Evolutionary conservation across 1,140 invertebrate genomes (phyloP), one percentile per base, ranked within the genome.

Genomic region (Callitettix versicolor): DNA sequence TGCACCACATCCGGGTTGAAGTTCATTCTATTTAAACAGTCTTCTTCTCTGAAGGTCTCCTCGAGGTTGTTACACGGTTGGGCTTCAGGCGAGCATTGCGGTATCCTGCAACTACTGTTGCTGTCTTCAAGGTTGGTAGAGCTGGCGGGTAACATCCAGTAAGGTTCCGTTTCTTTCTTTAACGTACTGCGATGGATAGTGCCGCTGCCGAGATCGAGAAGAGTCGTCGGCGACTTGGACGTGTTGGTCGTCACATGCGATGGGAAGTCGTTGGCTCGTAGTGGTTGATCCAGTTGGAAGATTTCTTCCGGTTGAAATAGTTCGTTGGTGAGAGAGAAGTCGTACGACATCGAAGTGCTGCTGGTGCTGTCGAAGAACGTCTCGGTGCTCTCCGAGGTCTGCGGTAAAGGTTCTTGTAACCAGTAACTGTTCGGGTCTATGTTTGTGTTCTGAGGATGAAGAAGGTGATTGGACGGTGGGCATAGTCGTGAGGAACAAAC

Each of bases 221-320:
- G 71, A 0, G 81, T 84, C 0, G 82, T 77, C 0, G 83, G 82
- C 0, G 83, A 85, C 34, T 75, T 63, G 20, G 48, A 55, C 1
- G 26, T 4, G 76, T 61, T 0, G 17, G 77, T 36, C 20, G 42
- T 12, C 3, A 30, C 9, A 3, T 52, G 48, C 11, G 33, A 14
- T 14, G 20, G 18, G 2, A 47, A 22, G 17, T 57, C 54, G 11
- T 42, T 47, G 0, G 78, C 69, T 59, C 80, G 72, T n/a, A 85
- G 71, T 0, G 83, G 82, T 64, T 85, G 83, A 57, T 85, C 83
- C 34, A 86, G 63, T 65, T 86, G 83, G 63, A 86, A 87, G 44
- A 86, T 84, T 67, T 86, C 82, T 63, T 86, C 82, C 0, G 83
- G 82, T 60, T 85, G 82, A 63, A 86, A 85, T n/a, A 85, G 72